These are phyloP conservation scores for Reinhardtius hippoglossoides DNA, from an alignment of 2,113 vertebrate genomes.

Conservation along the genomic window DNA sequence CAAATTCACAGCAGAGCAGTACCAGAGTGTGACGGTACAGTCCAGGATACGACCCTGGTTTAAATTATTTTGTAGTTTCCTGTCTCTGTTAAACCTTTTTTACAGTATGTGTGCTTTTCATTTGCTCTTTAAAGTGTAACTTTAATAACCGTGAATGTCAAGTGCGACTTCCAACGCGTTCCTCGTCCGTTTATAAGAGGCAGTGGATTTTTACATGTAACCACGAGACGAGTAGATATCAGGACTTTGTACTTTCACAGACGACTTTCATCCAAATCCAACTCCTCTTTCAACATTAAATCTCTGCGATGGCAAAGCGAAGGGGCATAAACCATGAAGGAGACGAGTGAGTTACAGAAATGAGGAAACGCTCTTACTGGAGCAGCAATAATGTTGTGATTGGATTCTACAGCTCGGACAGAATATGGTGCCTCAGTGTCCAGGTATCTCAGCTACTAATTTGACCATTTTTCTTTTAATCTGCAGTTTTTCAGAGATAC, in stretches of 20 bases:
- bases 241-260: constrained; percentile 8
- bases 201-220: not conserved
- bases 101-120: not conserved
- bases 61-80: constrained; percentile 3
- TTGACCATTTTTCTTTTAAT: not conserved
- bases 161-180: constrained; percentile 13
- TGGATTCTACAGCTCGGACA: no score
- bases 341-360: not conserved
- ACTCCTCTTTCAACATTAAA: not conserved
- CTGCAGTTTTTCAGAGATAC: no score
- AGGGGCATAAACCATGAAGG: constrained; percentile 26
- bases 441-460: not conserved
- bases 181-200: not conserved
- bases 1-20: constrained; percentile 86
- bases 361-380: not conserved
- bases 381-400: not conserved
- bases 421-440: no score
- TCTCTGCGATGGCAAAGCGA: constrained; percentile 6
- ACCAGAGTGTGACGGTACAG: constrained; percentile 87
- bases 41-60: not conserved
- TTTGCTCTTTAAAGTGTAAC: constrained; percentile 28
- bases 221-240: constrained; percentile 12
- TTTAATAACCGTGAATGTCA: constrained; percentile 43
- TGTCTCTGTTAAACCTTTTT: no score
- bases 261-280: constrained; percentile 33